Base-by-base conservation (phyloP, 2,113 vertebrate species). In the Ceyx melanurus region DNA sequence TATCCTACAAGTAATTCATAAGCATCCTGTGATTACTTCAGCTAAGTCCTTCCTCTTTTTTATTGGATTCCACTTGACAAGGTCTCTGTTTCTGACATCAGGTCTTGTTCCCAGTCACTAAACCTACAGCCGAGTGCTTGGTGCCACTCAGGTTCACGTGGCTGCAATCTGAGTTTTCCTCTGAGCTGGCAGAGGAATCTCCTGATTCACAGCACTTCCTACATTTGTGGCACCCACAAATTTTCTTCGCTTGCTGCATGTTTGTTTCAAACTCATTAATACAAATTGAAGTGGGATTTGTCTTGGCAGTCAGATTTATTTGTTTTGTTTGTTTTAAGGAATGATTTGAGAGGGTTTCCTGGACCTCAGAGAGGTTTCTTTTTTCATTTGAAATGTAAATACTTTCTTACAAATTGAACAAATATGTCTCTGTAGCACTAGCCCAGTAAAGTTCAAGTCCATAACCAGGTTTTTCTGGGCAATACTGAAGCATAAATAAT, bases 301-400 rank as follows among this genome's bases (percentile, higher is more conserved):
- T 76, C 40, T 48, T 79, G 84, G 58, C 89, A 84, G 54, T 4
- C 0, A 0, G 35, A 33, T 60, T 73, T 56, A 16, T 45, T 25
- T 15, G 68, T 56, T 66, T 42, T 28, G 23, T 51, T 91, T 73
- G 48, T 54, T 37, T 86, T 46, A 67, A 60, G 26, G 53, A 78
- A 71, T 6, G 18, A 72, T 75, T 79, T 82, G 62, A 79, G 74
- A 79, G 15, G 40, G 7, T 87, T 85, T 73, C 50, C 78, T 87
- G 58, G 82, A 89, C 40, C 71, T 92, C 81, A 58, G 82, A 88
- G 88, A 66, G 22, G 14, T 89, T 92, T 40, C 65, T 89, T 84
- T 50, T 90, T 83, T 78, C 40, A 65, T 61, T 61, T 87, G 53
- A 79, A 85, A 94, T 68, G 87, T 68, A 91, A 94, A 92, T 90